Evolutionary conservation across 1,140 invertebrate species (phyloP), one percentile per base, ranked within the genome.

Genomic region (Drosophila albomicans): DNA sequence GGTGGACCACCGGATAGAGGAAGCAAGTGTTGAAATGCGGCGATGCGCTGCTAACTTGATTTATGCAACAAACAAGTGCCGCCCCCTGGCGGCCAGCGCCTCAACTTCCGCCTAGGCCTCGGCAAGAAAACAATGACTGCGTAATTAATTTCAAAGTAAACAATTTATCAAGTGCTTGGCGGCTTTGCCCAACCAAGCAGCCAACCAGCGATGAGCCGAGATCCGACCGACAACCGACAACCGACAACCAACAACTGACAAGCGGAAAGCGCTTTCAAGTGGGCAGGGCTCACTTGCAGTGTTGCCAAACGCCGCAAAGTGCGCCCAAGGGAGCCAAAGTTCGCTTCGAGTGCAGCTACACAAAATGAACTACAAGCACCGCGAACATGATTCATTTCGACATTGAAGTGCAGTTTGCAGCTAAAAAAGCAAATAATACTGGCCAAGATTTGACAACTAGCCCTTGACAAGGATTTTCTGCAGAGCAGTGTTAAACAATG

Each of bases 111-210:
- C 41, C 48, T 54, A 32, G 51, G 1, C 16, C 45, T 25, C 20
- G 20, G 15, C 45, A 80, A 87, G 80, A 78, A 75, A 89, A 88
- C 78, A 88, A 88, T 89, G 85, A 84, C 75, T 63, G 59, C 61
- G 81, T 88, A 88, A 88, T 85, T 89, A 89, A 89, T 89, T 88
- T 78, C 68, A 84, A 81, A 89, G 85, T 85, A 84, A 84, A 88
- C 85, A 88, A 89, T 88, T 89, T 89, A 88, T 89, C 85, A 79
- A 88, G 67, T 71, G 82, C 65, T 76, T 79, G 64, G 72, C 51
- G 57, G 65, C 35, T 38, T 41, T 57, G 32, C 54, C 52, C 52
- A 35, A 48, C 16, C 58, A 11, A 38, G 8, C 61, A 38, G 15
- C 63, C 71, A 75, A 75, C 66, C 71, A 69, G 65, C 56, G 49